Evolutionary conservation across 2,797 vertebrate species (phyloP).

Genomic region (Pelochelys cantorii): DNA sequence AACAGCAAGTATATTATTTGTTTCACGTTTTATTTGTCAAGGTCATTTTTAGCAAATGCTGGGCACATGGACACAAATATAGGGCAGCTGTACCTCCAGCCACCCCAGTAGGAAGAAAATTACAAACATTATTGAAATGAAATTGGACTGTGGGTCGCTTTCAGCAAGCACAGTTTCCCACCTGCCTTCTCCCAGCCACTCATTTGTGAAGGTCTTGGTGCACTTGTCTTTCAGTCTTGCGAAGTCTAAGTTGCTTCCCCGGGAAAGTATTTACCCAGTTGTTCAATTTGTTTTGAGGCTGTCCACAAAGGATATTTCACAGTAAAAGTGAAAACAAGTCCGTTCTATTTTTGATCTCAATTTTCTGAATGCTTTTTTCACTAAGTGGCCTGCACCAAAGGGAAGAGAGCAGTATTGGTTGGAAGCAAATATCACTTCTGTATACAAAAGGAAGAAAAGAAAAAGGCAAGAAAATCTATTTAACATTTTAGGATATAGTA

Average conservation of each 20-base stretch:
- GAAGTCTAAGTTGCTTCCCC: conserved; percentile 4
- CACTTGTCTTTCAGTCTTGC: background rate
- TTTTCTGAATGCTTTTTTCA: conserved; percentile 63
- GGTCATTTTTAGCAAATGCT: conserved; percentile 76
- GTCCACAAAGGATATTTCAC: conserved; percentile 22
- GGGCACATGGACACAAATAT: conserved; percentile 31
- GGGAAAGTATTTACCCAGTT: conserved; percentile 26
- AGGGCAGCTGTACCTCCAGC: conserved; percentile 74
- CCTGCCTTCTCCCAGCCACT: conserved; percentile 64
- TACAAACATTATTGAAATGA: conserved; percentile 69
- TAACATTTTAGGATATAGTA: conserved; percentile 79
- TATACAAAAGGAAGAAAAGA: conserved; percentile 64
- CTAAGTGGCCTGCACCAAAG: conserved; percentile 48
- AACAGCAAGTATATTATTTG: conserved; percentile 69
- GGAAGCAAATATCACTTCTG: conserved; percentile 62
- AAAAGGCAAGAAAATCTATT: conserved; percentile 67
- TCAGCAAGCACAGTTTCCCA: conserved; percentile 62
- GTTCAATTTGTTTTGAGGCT: conserved; percentile 44
- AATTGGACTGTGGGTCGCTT: conserved; percentile 63
- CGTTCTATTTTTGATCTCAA: conserved; percentile 45
- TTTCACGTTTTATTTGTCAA: conserved; percentile 75
- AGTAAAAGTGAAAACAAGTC: conserved; percentile 36
- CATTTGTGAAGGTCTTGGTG: conserved; percentile 30
- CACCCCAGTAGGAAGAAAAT: conserved; percentile 70
- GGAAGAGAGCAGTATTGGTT: conserved; percentile 68